Evolutionary conservation across 1,140 invertebrate genomes (phyloP).

Genomic region (Drosophila insularis): DNA sequence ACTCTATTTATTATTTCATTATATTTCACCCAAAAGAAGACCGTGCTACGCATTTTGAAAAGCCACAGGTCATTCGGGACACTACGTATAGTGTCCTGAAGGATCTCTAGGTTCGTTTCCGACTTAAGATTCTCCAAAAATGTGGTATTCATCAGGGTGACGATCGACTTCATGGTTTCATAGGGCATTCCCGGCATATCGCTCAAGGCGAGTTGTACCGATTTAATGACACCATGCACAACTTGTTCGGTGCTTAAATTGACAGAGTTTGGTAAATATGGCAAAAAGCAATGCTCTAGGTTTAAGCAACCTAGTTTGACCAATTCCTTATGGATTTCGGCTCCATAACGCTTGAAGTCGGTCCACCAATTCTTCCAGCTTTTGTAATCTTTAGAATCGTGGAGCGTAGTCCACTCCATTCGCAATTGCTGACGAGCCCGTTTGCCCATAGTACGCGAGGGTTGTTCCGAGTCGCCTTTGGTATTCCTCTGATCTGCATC

Average conservation of each 20-base stretch:
- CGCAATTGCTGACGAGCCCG: slow-evolving; percentile 56
- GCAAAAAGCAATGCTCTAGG: slow-evolving; percentile 62
- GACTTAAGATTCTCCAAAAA: slow-evolving; percentile 54
- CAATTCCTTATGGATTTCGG: slow-evolving; percentile 49
- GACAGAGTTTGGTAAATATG: slow-evolving; percentile 49
- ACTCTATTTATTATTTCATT: slow-evolving; percentile 39
- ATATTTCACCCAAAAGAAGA: slow-evolving; percentile 59
- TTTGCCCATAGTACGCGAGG: slow-evolving; percentile 47
- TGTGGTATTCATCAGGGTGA: slow-evolving; percentile 63
- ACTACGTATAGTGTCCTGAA: slow-evolving; percentile 60
- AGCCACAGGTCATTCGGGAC: slow-evolving; percentile 63
- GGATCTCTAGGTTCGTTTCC: slow-evolving; percentile 34
- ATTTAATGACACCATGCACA: slow-evolving; percentile 50
- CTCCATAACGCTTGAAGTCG: slow-evolving; percentile 55
- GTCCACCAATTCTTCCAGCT: slow-evolving; percentile 59
- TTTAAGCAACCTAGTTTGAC: slow-evolving; percentile 45
- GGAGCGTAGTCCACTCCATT: slow-evolving; percentile 39
- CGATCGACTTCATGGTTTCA: slow-evolving; percentile 59
- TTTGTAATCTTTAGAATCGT: slow-evolving; percentile 52
- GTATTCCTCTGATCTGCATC: slow-evolving; percentile 26
- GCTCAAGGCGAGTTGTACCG: slow-evolving; percentile 45
- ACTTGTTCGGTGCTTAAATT: slow-evolving; percentile 53
- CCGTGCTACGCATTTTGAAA: slow-evolving; percentile 66
- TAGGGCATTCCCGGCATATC: slow-evolving; percentile 62
- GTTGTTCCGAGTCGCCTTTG: slow-evolving; percentile 35